Base-by-base conservation (phyloP, 1,140 invertebrate genomes). In the Zaprionus africanus region DNA sequence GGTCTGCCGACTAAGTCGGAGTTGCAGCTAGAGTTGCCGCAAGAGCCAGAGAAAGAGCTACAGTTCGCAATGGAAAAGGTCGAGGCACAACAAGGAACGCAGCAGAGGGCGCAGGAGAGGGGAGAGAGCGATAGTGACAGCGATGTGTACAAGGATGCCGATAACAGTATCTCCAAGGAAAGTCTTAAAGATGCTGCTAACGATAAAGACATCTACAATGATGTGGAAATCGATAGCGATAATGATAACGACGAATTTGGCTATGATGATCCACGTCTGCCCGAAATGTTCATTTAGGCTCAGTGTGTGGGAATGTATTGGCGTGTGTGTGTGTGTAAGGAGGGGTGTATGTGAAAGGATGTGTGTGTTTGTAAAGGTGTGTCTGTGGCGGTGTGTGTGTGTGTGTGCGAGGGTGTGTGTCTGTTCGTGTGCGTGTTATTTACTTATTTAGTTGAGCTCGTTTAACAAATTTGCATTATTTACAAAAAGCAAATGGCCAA, bases 211-310 rank as follows among this genome's bases (percentile, higher is more conserved):
- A 46, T 7, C 22, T 22, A 28, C 6, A 24, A 34, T 0, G 54
- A 57, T 41, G 15, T 4, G 7, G 41, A 28, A n/a, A 36, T 46
- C 4, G 13, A 41, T 11, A 49, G 63, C 15, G 77, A 83, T 22
- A 28, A 22, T 6, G 49, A 43, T 13, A 56, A 69, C 26, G 73
- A 83, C 15, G 62, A 62, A 11, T 46, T 53, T 34, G 84, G 83
- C 17, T 87, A 64, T 24, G 84, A 87, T 46, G 84, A 87, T 84
- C 84, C 84, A 13, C 70, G 84, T 0, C 41, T 84, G 28, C 81
- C 84, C 4, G 84, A 88, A 51, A 17, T 81, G 36, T 78, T 84
- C 17, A 87, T 87, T 15, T 85, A 75, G 64, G 31, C 31, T 11
- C 31, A 34, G 31, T 34, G 9, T 31, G 7, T 31, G 28, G 12